Evolutionary conservation across 2,113 vertebrate genomes (phyloP), one percentile per base, ranked within the genome.

Genomic region (Albula goreensis): DNA sequence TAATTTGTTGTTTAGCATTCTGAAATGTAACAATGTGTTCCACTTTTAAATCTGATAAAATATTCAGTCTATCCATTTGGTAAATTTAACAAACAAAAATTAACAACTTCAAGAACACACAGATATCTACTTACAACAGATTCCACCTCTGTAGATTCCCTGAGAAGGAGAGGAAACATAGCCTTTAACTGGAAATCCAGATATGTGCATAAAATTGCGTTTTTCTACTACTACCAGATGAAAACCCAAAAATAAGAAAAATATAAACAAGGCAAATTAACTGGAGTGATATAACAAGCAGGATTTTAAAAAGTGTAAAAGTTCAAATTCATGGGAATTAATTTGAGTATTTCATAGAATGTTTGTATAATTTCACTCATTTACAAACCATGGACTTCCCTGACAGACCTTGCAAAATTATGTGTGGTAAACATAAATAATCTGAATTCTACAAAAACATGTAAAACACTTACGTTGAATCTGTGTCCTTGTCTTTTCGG

Each of bases 401-500:
- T 41, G 31, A 41, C 31, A 41, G 31, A 41, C 31, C 0, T 1
- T 41, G 31, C 31, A 41, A 41, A 41, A 41, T 41, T 41, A 41
- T 41, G 1, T 41, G 31, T 41, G 31, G 31, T 41, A 41, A 41
- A 41, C 31, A 41, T 41, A 41, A n/a, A n/a, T n/a, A n/a, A n/a
- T n/a, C n/a, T n/a, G n/a, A 74, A 50, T 74, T 19, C 48, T 3
- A 41, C 17, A 22, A 48, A 70, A 81, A 70, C 70, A 49, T 8
- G 2, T 57, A 22, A 66, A 66, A 19, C 17, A 78, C 82, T 48
- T 60, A 81, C 84, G 78, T 87, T 53, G 97, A 99, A 91, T 99
- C 98, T 82, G 97, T 94, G 94, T 99, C 98, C 91, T 98, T 99
- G 92, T 99, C 98, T 95, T 97, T 99, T 91, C 97, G 97, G 82